A percentile compares a stretch with the other conserved stretches of the same genome.
phyloP scores from a whole-genome alignment of 37 sponge, comb jelly and placozoan species.

The Oopsacas minuta region DNA sequence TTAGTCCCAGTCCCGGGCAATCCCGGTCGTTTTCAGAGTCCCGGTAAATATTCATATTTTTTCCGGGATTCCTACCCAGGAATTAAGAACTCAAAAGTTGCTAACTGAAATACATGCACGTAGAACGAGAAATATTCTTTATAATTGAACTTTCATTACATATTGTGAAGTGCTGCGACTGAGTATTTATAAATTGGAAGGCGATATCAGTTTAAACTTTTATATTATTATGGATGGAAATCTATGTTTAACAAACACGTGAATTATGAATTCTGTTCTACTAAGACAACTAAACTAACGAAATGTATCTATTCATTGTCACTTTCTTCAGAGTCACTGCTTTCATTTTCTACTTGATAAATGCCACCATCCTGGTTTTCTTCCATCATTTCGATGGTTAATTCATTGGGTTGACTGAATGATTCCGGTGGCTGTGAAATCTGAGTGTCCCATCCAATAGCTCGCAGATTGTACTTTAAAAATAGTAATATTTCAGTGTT shows the following conservation, averaged over 20 bases:
- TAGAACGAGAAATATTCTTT: too few species aligned
- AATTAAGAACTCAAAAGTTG: background rate
- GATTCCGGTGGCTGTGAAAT: background rate
- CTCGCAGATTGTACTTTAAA: constrained; percentile 9
- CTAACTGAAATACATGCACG: too few species aligned
- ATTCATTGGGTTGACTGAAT: constrained; percentile 13
- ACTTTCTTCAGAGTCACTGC: constrained; percentile 3
- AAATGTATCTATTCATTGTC: background rate
- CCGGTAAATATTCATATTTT: background rate
- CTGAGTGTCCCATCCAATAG: constrained; percentile 17
- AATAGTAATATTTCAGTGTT: constrained; percentile 7
- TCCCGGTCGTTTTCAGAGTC: background rate
- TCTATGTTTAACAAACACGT: too few species aligned
- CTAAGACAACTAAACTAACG: background rate
- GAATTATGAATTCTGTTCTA: background rate
- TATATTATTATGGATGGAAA: background rate
- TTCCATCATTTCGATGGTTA: background rate
- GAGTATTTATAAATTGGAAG: background rate
- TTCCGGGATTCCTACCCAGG: background rate
- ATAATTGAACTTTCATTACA: background rate
- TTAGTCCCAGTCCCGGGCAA: constrained; percentile 15
- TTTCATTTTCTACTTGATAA: background rate
- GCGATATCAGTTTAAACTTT: background rate
- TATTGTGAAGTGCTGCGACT: background rate
- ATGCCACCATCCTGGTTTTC: background rate